These are phyloP conservation scores for Morpho deidamia DNA, from an alignment of 2,888 invertebrate species.

Conservation along the genomic window DNA sequence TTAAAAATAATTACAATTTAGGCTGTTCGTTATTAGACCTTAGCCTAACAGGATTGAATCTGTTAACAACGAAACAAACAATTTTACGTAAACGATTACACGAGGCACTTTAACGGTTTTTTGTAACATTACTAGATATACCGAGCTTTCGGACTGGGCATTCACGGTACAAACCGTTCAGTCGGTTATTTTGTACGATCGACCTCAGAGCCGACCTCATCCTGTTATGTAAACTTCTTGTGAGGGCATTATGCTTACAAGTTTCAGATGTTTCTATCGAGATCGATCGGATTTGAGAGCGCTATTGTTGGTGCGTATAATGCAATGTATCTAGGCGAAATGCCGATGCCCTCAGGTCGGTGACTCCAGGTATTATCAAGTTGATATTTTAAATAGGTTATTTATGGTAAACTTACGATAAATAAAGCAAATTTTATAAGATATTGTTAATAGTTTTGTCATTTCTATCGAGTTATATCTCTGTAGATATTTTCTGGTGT, in stretches of 20 bases:
- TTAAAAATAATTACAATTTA: too few species aligned
- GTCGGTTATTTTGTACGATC: constrained; percentile 9
- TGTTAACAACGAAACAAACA: constrained; percentile 10
- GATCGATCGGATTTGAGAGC: constrained; percentile 22
- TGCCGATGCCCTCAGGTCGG: constrained; percentile 46
- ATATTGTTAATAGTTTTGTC: not conserved
- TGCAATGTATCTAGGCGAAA: constrained; percentile 56
- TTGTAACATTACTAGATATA: constrained; percentile 11
- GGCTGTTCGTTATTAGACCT: too few species aligned
- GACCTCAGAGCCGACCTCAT: constrained; percentile 14
- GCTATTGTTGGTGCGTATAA: constrained; percentile 43
- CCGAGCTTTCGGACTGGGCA: constrained; percentile 17
- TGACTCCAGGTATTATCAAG: constrained; percentile 36
- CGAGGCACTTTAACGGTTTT: constrained; percentile 24
- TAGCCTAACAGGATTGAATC: too few species aligned
- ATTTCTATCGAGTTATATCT: not conserved
- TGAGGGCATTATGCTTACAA: constrained; percentile 6
- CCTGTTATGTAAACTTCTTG: constrained; percentile 16
- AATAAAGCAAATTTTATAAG: not conserved
- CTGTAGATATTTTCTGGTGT: too few species aligned
- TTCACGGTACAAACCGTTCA: constrained; percentile 6
- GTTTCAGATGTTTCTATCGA: constrained; percentile 8
- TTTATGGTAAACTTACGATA: constrained; percentile 7
- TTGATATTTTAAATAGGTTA: constrained; percentile 12
- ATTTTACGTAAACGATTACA: constrained; percentile 30